These are phyloP conservation scores for Octopus sinensis DNA, from an alignment of 1,140 invertebrate species.

Conservation along the genomic window DNA sequence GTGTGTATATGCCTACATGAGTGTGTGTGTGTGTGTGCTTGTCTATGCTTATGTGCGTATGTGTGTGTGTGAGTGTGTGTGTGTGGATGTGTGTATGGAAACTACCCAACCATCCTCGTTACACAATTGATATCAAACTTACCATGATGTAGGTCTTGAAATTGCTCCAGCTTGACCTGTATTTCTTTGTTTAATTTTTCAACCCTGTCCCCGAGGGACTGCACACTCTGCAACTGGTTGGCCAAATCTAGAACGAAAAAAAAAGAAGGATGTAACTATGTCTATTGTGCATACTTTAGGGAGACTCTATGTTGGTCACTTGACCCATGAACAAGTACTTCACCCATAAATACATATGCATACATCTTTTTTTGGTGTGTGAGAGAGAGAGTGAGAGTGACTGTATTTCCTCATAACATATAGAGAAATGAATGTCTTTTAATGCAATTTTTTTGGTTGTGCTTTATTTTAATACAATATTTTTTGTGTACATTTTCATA, in stretches of 20 bases:
- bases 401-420: too few relatives aligned
- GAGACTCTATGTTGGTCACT: neutral
- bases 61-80: neutral
- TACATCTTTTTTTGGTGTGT: neutral
- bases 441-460: too few relatives aligned
- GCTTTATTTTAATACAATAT: too few relatives aligned
- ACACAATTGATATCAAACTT: neutral
- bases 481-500: too few relatives aligned
- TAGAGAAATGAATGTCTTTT: too few relatives aligned
- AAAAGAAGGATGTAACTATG: neutral
- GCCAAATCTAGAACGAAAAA: conserved; percentile 53
- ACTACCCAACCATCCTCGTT: neutral
- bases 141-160: conserved; percentile 17
- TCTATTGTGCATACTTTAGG: neutral
- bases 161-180: conserved; percentile 10
- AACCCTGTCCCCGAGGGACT: conserved; percentile 56
- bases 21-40: too few relatives aligned
- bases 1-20: neutral
- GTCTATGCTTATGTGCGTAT: neutral
- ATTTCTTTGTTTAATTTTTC: conserved; percentile 55
- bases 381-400: neutral
- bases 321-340: too few relatives aligned
- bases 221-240: conserved; percentile 60
- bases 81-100: neutral
- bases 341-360: neutral